Evolutionary conservation across 2,113 vertebrate genomes (phyloP), one percentile per base, ranked within the genome.

Genomic region (Chaenocephalus aceratus): DNA sequence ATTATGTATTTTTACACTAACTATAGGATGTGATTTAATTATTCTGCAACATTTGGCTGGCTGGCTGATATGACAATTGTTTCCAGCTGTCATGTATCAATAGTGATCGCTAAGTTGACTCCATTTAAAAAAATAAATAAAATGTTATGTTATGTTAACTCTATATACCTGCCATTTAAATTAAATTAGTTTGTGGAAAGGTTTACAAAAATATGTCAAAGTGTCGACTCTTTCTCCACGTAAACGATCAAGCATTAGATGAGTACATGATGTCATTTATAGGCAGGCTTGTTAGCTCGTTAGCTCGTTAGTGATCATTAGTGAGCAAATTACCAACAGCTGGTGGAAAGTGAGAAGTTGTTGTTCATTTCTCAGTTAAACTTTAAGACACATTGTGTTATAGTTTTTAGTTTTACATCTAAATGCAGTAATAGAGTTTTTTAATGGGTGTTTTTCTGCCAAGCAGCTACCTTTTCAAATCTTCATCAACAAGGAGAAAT

Each of bases 311-410:
- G 58, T 26, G 51, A 36, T 26, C 26, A 46, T 72, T 58, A 63
- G 58, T 12, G 18, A 44, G 59, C 15, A 18, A 54, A 82, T 75
- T 16, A 65, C 45, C 30, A 60, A 36, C 82, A 82, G 26, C 57
- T 72, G 62, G 16, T 41, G 7, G 12, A 57, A 13, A 46, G 48
- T 21, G 15, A 16, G 11, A 23, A 54, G 15, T 18, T 36, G 2
- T 11, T 10, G 4, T 65, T 34, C 7, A 4, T 68, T 14, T 60
- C 10, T 8, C 30, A 52, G 18, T 26, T 59, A 3, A 67, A 18
- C 14, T 44, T 76, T 49, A 16, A 26, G 1, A 5, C 21, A 21
- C 30, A 30, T 30, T 30, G 3, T 30, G 30, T 30, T 30, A 26
- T 26, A 3, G 30, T 30, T 59, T 58, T 12, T 8, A 26, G 12